phyloP scores from a whole-genome alignment of 2,797 vertebrate genomes.

The Rhinichthys osculus region DNA sequence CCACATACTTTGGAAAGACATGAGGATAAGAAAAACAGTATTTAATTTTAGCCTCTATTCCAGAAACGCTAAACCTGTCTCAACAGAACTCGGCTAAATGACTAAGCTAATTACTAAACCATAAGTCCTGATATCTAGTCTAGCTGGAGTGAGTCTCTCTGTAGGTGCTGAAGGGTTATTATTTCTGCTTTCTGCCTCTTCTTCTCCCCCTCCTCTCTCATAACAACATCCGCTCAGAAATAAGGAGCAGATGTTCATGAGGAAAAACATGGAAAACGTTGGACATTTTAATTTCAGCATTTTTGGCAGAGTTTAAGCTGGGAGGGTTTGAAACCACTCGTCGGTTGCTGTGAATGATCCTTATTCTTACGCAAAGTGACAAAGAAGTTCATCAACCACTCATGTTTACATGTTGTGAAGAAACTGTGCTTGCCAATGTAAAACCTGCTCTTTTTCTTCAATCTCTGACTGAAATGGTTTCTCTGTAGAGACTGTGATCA shows the following conservation, averaged over 20 bases:
- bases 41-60: not conserved
- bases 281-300: constrained; percentile 32
- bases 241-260: constrained; percentile 76
- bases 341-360: not conserved
- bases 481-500: not conserved
- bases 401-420: not conserved
- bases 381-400: not conserved
- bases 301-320: constrained; percentile 21
- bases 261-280: constrained; percentile 55
- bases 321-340: not conserved
- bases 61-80: not conserved
- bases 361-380: not conserved
- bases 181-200: constrained; percentile 55
- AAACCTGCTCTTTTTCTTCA: not conserved
- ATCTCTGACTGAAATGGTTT: not conserved
- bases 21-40: not conserved
- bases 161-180: constrained; percentile 32
- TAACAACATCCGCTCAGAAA: constrained; percentile 75
- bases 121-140: not conserved
- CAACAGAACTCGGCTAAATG: not conserved
- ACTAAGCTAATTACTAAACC: too few relatives aligned
- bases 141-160: not conserved
- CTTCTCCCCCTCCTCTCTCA: constrained; percentile 47
- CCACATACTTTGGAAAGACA: not conserved
- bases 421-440: not conserved